These are phyloP conservation scores for Melinaea menophilus DNA, from an alignment of 2,888 invertebrate species.

Conservation along the genomic window DNA sequence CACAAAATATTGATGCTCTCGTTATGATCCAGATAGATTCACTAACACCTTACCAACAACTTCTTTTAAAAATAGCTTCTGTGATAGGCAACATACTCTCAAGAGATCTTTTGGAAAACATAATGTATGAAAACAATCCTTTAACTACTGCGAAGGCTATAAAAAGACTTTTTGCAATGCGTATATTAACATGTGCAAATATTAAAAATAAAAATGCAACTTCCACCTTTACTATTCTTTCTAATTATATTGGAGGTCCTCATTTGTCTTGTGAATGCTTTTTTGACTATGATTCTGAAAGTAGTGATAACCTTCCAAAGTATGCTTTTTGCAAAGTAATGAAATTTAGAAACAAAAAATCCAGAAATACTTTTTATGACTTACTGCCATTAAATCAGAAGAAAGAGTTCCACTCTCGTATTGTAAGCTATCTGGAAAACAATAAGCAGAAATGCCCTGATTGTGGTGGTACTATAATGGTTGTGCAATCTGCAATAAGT, in stretches of 20 bases:
- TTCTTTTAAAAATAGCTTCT: conserved; percentile 78
- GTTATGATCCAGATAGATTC: conserved; percentile 76
- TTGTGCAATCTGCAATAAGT: conserved; percentile 51
- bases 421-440: conserved; percentile 70
- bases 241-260: conserved; percentile 31
- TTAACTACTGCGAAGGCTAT: conserved; percentile 72
- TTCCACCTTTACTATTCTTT: conserved; percentile 33
- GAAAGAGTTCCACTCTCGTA: conserved; percentile 74
- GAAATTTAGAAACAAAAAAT: conserved; percentile 72
- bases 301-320: conserved; percentile 58
- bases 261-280: conserved; percentile 57
- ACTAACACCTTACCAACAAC: conserved; percentile 78
- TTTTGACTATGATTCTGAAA: conserved; percentile 58
- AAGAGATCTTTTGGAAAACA: conserved; percentile 70
- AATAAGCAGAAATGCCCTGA: conserved; percentile 70
- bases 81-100: conserved; percentile 77
- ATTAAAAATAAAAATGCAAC: conserved; percentile 36
- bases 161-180: conserved; percentile 74
- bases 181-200: conserved; percentile 76
- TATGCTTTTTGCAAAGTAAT: conserved; percentile 78
- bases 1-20: conserved; percentile 66
- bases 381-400: conserved; percentile 74
- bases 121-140: conserved; percentile 73
- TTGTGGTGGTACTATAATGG: conserved; percentile 67
- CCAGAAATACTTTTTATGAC: conserved; percentile 75